Evolutionary conservation across 2,797 vertebrate genomes (phyloP).

Genomic region (Morelia viridis): DNA sequence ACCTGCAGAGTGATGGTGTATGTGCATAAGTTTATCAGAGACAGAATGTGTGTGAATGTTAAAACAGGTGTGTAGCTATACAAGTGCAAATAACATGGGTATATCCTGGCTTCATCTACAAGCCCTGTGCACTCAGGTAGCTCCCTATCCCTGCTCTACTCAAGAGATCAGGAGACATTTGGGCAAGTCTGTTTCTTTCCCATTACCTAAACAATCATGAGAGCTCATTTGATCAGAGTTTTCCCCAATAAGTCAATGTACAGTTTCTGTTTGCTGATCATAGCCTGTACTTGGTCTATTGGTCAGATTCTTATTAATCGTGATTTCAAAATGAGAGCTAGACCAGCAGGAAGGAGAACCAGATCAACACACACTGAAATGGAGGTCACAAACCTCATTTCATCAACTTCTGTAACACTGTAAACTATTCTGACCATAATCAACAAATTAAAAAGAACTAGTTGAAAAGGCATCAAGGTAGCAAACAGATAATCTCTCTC

Average conservation of each 20-base stretch:
- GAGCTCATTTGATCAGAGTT: background rate
- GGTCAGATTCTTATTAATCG: slow-evolving; percentile 1
- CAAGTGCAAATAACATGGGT: background rate
- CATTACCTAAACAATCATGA: background rate
- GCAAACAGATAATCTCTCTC: slow-evolving; percentile 10
- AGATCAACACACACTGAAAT: slow-evolving; percentile 6
- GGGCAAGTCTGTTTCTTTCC: background rate
- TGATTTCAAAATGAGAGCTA: slow-evolving; percentile 9
- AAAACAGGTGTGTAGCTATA: background rate
- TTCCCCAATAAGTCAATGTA: background rate
- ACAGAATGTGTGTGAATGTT: background rate
- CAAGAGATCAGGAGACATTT: background rate
- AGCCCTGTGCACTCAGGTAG: background rate
- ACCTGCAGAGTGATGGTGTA: background rate
- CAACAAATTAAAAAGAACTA: slow-evolving; percentile 20
- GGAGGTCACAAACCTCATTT: slow-evolving; percentile 26
- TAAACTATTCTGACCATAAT: slow-evolving; percentile 28
- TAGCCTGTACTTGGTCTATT: background rate
- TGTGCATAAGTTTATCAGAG: background rate
- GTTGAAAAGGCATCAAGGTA: slow-evolving; percentile 22
- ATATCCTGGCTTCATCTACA: background rate
- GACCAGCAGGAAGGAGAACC: slow-evolving; percentile 4
- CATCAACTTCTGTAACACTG: slow-evolving; percentile 20
- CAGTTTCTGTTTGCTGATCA: background rate
- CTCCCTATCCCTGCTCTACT: background rate